Conservation (phyloP, 1,140 invertebrate genomes). For the Drosophila varians region DNA sequence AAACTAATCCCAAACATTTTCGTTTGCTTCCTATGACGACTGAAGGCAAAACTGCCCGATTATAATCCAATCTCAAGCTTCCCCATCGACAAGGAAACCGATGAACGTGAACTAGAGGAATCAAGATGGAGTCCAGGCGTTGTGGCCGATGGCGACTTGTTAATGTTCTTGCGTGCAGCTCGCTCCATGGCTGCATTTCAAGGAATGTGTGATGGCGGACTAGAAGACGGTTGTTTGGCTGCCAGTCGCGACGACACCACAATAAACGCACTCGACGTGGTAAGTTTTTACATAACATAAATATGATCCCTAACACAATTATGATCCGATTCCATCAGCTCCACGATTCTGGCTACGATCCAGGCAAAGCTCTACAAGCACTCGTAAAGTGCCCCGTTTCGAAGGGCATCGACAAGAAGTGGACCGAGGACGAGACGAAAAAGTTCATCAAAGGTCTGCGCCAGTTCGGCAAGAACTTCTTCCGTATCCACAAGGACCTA, state of each 20-base stretch:
- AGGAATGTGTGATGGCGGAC: slow-evolving; percentile 98
- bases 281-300: slow-evolving; percentile 84
- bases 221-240: slow-evolving; percentile 97
- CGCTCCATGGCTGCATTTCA: slow-evolving; percentile 96
- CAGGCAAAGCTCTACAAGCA: slow-evolving; percentile 96
- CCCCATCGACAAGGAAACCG: slow-evolving; percentile 83
- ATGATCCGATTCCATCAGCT: slow-evolving; percentile 85
- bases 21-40: slow-evolving; percentile 78
- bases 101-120: slow-evolving; percentile 88
- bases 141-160: slow-evolving; percentile 95
- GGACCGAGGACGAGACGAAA: slow-evolving; percentile 98
- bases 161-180: slow-evolving; percentile 98
- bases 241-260: slow-evolving; percentile 98
- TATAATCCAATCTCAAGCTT: slow-evolving; percentile 84
- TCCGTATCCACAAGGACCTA: slow-evolving; percentile 97
- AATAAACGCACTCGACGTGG: slow-evolving; percentile 97
- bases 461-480: slow-evolving; percentile 99
- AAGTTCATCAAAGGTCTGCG: slow-evolving; percentile 98
- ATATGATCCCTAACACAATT: not conserved
- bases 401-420: slow-evolving; percentile 98
- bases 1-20: slow-evolving; percentile 74
- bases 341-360: slow-evolving; percentile 97
- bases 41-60: slow-evolving; percentile 84
- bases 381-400: slow-evolving; percentile 98
- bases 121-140: slow-evolving; percentile 96